Conservation (phyloP, 2,113 vertebrate species). For the Pterophyllum scalare region DNA sequence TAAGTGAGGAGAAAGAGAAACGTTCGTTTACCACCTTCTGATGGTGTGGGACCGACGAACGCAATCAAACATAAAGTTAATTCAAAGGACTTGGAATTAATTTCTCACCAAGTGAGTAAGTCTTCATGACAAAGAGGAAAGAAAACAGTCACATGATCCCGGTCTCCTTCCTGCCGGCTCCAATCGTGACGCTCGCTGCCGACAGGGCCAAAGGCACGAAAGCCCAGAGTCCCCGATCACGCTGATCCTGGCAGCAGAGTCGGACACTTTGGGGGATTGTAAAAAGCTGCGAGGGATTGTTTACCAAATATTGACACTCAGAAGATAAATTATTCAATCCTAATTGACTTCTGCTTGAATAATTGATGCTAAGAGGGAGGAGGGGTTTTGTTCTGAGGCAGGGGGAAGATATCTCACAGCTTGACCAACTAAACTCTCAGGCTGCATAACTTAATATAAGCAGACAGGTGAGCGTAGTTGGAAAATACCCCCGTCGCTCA, state of each 20-base stretch:
- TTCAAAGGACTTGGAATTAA: too few species aligned
- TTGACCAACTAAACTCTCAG: conserved; percentile 43
- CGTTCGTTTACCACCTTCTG: too few species aligned
- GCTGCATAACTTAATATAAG: conserved; percentile 47
- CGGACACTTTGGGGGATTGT: conserved; percentile 16
- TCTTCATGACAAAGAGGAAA: conserved; percentile 2
- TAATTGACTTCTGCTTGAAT: conserved; percentile 65
- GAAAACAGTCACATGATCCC: background rate
- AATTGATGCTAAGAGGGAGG: conserved; percentile 53
- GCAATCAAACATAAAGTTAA: too few species aligned
- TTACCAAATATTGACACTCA: conserved; percentile 72
- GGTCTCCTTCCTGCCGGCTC: background rate
- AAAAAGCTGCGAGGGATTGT: conserved; percentile 52
- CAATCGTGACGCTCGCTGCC: background rate
- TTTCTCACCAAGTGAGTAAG: background rate
- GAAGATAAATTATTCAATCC: conserved; percentile 62
- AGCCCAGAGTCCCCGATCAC: background rate
- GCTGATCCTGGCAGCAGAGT: background rate
- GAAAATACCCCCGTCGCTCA: conserved; percentile 34
- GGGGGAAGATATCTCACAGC: conserved; percentile 33
- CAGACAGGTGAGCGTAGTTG: conserved; percentile 54
- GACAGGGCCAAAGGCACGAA: background rate
- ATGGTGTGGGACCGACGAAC: too few species aligned
- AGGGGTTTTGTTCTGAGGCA: background rate
- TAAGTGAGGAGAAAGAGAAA: too few species aligned